These are phyloP conservation scores for Sarotherodon lohbergeri DNA, from an alignment of 2,113 vertebrate genomes.

Conservation along the genomic window DNA sequence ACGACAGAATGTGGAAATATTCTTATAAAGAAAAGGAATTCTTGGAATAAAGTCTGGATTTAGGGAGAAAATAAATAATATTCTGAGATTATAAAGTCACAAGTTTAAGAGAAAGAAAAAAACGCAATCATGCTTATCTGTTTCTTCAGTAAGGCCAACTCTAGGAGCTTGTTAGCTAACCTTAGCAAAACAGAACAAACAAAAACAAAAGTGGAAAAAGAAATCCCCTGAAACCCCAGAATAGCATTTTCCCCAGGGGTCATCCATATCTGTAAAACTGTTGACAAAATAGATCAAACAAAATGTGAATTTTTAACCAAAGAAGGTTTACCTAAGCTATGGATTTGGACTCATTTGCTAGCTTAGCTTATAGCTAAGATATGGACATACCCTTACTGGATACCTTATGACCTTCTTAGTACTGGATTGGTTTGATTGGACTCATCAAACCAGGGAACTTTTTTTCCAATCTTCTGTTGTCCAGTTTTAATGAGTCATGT, in stretches of 20 bases:
- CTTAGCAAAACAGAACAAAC: neutral
- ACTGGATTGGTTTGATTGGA: neutral
- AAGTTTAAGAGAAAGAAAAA: neutral
- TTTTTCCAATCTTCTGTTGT: neutral
- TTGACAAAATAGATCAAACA: neutral
- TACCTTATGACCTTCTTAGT: neutral
- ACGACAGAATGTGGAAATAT: neutral
- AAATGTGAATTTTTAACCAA: neutral
- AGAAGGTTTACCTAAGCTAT: neutral
- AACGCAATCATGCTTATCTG: fast-evolving
- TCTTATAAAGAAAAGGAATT: neutral
- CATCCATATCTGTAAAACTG: neutral
- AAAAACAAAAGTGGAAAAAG: neutral
- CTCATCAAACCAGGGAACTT: fast-evolving
- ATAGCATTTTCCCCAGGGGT: neutral
- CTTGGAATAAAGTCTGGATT: neutral
- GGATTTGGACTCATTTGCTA: neutral
- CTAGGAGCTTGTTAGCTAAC: neutral
- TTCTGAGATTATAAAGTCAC: neutral
- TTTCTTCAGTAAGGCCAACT: neutral
- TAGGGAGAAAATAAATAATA: neutral
- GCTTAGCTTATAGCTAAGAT: neutral
- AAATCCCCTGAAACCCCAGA: neutral
- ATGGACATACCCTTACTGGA: neutral
- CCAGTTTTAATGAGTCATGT: neutral